These are phyloP conservation scores for Oligia fasciuncula DNA, from an alignment of 2,888 invertebrate genomes.

Conservation along the genomic window DNA sequence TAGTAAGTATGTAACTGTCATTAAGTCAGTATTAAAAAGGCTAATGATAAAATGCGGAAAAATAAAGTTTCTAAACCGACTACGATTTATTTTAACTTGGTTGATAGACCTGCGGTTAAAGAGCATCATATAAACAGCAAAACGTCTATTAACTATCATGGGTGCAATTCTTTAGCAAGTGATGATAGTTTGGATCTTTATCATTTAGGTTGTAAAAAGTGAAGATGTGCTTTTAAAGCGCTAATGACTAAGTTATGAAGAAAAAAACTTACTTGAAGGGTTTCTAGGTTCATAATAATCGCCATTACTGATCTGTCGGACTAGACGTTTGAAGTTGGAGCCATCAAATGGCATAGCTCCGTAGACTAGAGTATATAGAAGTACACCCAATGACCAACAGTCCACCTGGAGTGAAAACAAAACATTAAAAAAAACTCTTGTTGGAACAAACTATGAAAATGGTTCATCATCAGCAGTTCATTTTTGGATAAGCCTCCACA, in stretches of 20 bases:
- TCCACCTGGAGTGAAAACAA: conserved; percentile 87
- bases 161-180: no score
- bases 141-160: background rate
- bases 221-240: background rate
- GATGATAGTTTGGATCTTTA: no score
- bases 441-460: background rate
- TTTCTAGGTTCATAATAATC: conserved; percentile 99
- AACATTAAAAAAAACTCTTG: background rate
- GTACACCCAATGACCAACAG: conserved; percentile 98
- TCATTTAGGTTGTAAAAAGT: no score
- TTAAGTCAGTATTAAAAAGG: background rate
- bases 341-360: conserved; percentile 99
- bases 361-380: conserved; percentile 99
- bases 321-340: conserved; percentile 98
- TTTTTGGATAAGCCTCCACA: background rate
- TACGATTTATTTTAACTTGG: background rate
- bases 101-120: background rate
- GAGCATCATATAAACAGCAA: background rate
- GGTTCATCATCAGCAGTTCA: background rate
- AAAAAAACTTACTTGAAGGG: conserved; percentile 94
- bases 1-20: background rate
- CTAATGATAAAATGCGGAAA: background rate
- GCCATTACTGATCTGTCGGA: conserved; percentile 98
- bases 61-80: background rate
- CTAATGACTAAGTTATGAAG: background rate